Evolutionary conservation across 2,888 invertebrate genomes (phyloP).

Genomic region (Andrena haemorrhoa): DNA sequence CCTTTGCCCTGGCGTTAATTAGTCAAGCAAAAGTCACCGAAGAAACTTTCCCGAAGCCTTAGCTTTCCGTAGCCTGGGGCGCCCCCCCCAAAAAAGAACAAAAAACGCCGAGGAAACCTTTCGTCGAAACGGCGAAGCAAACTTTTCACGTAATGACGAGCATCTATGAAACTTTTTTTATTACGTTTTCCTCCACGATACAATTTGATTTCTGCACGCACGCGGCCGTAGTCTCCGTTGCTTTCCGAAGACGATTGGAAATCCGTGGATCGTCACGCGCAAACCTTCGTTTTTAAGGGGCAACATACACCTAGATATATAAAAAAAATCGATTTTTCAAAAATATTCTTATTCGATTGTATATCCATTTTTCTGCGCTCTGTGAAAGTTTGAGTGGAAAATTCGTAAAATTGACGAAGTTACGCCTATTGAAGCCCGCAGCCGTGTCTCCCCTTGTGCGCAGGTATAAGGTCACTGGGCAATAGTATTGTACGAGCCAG

Average conservation of each 20-base stretch:
- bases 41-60: slow-evolving; percentile 17
- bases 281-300: background rate
- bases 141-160: slow-evolving; percentile 19
- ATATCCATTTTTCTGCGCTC: too few relatives aligned
- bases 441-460: too few relatives aligned
- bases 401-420: too few relatives aligned
- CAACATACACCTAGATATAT: too few relatives aligned
- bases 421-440: too few relatives aligned
- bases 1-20: slow-evolving; percentile 24
- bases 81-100: background rate
- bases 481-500: too few relatives aligned
- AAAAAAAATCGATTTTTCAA: too few relatives aligned
- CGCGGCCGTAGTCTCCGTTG: background rate
- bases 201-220: background rate
- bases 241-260: background rate
- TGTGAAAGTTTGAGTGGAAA: too few relatives aligned
- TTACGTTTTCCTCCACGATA: slow-evolving; percentile 5
- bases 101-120: slow-evolving; percentile 1
- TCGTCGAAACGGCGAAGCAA: slow-evolving; percentile 4
- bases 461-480: too few relatives aligned
- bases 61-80: background rate
- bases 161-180: slow-evolving; percentile 23
- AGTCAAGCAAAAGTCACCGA: slow-evolving; percentile 24
- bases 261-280: background rate
- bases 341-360: too few relatives aligned